phyloP scores from a whole-genome alignment of 2,888 invertebrate species.

The Sphaerophoria rueppellii region DNA sequence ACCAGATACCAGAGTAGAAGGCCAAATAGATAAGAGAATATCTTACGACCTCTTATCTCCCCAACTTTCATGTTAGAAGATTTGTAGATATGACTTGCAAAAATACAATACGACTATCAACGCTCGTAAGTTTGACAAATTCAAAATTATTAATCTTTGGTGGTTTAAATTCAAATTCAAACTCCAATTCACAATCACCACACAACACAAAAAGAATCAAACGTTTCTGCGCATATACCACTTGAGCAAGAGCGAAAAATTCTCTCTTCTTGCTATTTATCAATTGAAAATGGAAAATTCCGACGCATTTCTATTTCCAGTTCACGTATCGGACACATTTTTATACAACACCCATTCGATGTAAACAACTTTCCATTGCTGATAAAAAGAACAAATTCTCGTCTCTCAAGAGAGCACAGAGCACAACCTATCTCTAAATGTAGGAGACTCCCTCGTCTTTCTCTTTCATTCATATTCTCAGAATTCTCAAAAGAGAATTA shows the following conservation, averaged over 20 bases:
- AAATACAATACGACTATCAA: too few relatives aligned
- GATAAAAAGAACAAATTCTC: constrained; percentile 43
- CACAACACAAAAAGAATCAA: background rate
- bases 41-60: too few relatives aligned
- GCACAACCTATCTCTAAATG: constrained; percentile 19
- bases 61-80: too few relatives aligned
- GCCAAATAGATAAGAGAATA: too few relatives aligned
- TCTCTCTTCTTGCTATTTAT: constrained; percentile 1
- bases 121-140: too few relatives aligned
- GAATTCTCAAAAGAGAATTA: constrained; percentile 9
- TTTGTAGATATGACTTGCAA: too few relatives aligned
- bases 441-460: background rate
- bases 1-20: too few relatives aligned
- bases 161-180: background rate
- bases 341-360: constrained; percentile 29
- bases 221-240: background rate
- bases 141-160: too few relatives aligned
- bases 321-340: constrained; percentile 12
- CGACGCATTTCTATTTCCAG: constrained; percentile 29
- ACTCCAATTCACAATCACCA: background rate
- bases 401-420: constrained; percentile 48
- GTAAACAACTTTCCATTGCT: constrained; percentile 70
- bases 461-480: constrained; percentile 11
- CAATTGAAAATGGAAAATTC: constrained; percentile 17
- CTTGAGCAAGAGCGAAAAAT: background rate